These are phyloP conservation scores for Leucoraja erinaceus DNA, from an alignment of 2,113 vertebrate species.

Conservation along the genomic window DNA sequence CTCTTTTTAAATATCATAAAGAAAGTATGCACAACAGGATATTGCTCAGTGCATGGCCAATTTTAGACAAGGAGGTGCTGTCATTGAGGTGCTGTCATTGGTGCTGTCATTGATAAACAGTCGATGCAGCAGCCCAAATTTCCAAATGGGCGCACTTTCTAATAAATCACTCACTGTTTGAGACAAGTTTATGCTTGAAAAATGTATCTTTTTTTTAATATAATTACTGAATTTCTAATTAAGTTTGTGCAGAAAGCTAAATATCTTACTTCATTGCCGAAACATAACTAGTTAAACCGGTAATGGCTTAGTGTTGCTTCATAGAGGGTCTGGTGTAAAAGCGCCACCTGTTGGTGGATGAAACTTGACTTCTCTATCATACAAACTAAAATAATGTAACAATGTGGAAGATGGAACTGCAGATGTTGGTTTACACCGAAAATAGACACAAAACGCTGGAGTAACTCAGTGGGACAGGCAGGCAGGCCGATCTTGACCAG, in stretches of 20 bases:
- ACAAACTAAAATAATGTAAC: no score
- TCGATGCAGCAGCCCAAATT: not conserved
- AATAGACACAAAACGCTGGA: not conserved
- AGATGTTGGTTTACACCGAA: no score
- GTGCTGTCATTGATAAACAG: not conserved
- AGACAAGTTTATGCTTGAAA: not conserved
- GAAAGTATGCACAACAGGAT: not conserved
- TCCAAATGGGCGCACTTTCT: not conserved
- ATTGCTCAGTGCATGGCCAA: slow-evolving; percentile 2
- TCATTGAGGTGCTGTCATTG: not conserved
- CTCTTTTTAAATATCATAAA: not conserved
- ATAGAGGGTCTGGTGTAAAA: not conserved
- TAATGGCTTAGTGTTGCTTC: not conserved
- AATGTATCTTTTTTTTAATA: not conserved
- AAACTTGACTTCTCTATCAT: not conserved
- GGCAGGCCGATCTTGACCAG: no score
- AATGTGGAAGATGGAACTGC: no score
- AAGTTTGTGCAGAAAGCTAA: not conserved
- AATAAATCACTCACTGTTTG: not conserved
- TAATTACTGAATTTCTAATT: not conserved
- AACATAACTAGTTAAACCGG: not conserved
- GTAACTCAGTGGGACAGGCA: no score
- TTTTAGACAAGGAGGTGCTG: not conserved
- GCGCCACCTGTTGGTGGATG: slow-evolving; percentile 24
- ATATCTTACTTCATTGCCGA: not conserved